Conservation (phyloP, 2,113 vertebrate species). For the Hypomesus transpacificus region DNA sequence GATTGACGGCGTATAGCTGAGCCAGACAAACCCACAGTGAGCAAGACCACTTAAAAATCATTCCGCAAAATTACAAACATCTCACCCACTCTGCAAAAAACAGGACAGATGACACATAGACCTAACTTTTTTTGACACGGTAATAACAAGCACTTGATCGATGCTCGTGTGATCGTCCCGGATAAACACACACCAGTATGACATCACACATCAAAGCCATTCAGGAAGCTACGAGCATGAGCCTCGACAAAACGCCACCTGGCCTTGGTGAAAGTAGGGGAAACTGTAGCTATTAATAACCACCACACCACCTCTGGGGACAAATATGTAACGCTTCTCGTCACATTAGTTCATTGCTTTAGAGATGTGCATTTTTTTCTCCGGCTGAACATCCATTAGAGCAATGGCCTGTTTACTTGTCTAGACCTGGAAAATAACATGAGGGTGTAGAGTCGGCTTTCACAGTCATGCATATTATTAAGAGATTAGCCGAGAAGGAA, state of each 20-base stretch:
- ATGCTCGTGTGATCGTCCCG: too few relatives aligned
- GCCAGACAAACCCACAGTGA: not conserved
- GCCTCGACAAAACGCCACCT: slow-evolving; percentile 2
- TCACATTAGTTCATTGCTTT: slow-evolving; percentile 28
- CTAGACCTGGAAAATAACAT: not conserved
- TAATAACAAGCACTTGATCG: too few relatives aligned
- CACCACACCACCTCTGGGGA: slow-evolving; percentile 35
- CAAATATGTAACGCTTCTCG: slow-evolving; percentile 11
- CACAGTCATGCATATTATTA: slow-evolving; percentile 1
- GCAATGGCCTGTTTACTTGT: not conserved
- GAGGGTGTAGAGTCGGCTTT: slow-evolving; percentile 12
- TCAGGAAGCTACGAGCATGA: not conserved
- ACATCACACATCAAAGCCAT: too few relatives aligned
- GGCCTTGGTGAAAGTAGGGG: slow-evolving; percentile 16
- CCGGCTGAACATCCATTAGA: not conserved
- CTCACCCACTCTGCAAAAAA: too few relatives aligned
- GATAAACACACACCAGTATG: too few relatives aligned
- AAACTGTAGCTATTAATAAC: slow-evolving; percentile 33
- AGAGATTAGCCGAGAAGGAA: not conserved
- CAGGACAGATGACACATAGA: too few relatives aligned
- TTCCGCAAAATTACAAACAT: too few relatives aligned
- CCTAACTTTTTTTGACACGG: too few relatives aligned
- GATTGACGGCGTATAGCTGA: slow-evolving; percentile 5
- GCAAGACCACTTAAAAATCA: not conserved
- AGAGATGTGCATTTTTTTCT: slow-evolving; percentile 11